phyloP scores from a whole-genome alignment of 2,797 vertebrate species.

The Morus bassanus region DNA sequence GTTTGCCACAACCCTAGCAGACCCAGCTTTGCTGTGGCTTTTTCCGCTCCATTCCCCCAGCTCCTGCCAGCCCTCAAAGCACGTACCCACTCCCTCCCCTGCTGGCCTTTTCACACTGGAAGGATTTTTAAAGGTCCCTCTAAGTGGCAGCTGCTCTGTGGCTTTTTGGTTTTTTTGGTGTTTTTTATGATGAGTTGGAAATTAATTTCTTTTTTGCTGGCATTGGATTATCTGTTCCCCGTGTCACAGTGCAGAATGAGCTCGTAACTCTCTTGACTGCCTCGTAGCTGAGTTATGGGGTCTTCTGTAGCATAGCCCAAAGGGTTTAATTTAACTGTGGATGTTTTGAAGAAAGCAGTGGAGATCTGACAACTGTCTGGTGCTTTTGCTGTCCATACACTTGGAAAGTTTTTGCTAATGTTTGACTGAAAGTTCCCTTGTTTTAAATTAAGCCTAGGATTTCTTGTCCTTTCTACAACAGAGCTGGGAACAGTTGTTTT shows the following conservation, averaged over 20 bases:
- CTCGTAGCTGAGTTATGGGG: slow-evolving; percentile 18
- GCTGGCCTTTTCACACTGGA: not conserved
- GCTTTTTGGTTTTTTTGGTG: slow-evolving; percentile 15
- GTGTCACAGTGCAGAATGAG: slow-evolving; percentile 24
- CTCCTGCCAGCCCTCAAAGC: not conserved
- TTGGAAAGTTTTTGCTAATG: not conserved
- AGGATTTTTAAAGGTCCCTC: slow-evolving; percentile 49
- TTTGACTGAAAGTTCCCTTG: not conserved
- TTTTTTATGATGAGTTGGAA: slow-evolving; percentile 62
- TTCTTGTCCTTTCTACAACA: not conserved
- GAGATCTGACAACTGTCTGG: not conserved
- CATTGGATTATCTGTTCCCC: slow-evolving; percentile 40
- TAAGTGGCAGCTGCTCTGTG: slow-evolving; percentile 22
- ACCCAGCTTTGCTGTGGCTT: not conserved
- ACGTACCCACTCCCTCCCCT: not conserved
- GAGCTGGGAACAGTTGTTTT: not conserved
- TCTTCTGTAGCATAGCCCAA: not conserved
- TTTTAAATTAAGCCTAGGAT: not conserved
- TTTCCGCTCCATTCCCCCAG: not conserved
- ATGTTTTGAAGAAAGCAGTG: slow-evolving; percentile 9
- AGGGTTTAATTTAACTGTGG: slow-evolving; percentile 49
- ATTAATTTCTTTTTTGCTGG: slow-evolving; percentile 63
- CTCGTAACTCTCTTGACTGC: slow-evolving; percentile 43
- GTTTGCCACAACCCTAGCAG: not conserved
- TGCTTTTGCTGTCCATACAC: not conserved